Percentiles rank a stretch among this genome's conserved stretches.
phyloP scores from a whole-genome alignment of 2,797 vertebrate genomes.

The Pipistrellus nathusii region DNA sequence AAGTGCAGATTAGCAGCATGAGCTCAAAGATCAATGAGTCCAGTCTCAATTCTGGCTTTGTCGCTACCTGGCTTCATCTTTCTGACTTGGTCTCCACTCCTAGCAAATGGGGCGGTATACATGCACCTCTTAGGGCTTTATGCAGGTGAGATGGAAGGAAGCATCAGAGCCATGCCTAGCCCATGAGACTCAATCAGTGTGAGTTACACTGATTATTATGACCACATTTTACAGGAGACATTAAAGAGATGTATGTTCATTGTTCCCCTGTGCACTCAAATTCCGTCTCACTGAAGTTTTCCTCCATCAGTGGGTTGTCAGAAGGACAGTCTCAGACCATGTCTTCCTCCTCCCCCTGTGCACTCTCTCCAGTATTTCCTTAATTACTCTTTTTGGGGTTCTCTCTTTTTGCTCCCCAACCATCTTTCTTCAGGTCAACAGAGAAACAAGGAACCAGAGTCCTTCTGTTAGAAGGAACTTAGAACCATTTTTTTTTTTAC shows the following conservation, averaged over 20 bases:
- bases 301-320: not conserved
- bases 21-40: not conserved
- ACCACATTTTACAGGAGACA: not conserved
- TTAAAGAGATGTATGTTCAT: not conserved
- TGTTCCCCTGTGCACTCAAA: not conserved
- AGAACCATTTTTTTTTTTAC: not conserved
- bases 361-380: not conserved
- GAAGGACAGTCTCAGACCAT: not conserved
- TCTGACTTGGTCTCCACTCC: not conserved
- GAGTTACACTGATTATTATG: not conserved
- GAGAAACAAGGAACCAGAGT: not conserved
- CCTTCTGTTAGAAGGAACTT: not conserved
- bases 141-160: not conserved
- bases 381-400: not conserved
- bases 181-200: not conserved
- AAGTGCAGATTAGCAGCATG: not conserved
- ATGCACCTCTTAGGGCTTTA: not conserved
- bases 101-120: not conserved
- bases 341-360: fast-evolving
- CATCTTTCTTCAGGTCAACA: not conserved
- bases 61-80: not conserved
- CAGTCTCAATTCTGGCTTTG: not conserved
- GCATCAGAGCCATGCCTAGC: not conserved
- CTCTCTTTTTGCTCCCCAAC: not conserved
- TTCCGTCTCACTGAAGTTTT: not conserved